These are phyloP conservation scores for Pseudopipra pipra DNA, from an alignment of 2,113 vertebrate species.

Conservation along the genomic window DNA sequence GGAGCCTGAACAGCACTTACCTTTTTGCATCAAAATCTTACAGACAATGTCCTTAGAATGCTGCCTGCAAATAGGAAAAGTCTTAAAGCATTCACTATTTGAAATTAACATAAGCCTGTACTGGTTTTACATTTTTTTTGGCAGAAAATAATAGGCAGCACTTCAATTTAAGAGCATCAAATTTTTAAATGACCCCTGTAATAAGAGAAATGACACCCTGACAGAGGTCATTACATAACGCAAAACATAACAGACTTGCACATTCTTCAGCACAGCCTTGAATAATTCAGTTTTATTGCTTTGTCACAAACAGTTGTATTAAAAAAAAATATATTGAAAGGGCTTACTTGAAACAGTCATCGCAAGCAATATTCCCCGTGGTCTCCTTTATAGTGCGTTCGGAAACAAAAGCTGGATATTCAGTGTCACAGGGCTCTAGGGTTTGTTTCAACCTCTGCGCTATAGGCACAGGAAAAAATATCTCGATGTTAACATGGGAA, in stretches of 20 bases:
- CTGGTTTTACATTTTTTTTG: not conserved
- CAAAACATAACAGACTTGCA: constrained; percentile 5
- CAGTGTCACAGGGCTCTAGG: constrained; percentile 94
- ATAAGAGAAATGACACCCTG: not conserved
- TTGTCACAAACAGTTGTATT: constrained; percentile 9
- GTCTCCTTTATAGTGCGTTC: constrained; percentile 99
- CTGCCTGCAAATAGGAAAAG: not conserved
- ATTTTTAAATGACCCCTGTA: not conserved
- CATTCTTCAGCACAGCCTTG: not conserved
- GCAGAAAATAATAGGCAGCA: not conserved
- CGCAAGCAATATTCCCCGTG: constrained; percentile 90
- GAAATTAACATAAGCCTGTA: not conserved
- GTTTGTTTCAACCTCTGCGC: constrained; percentile 88
- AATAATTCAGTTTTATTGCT: constrained; percentile 1
- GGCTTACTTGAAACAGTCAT: constrained; percentile 94
- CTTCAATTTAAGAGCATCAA: constrained; percentile 23
- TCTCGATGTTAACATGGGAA: constrained; percentile 43
- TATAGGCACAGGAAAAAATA: constrained; percentile 63
- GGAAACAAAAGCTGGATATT: constrained; percentile 96
- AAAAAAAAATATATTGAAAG: not conserved
- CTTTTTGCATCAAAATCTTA: not conserved
- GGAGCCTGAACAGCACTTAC: not conserved
- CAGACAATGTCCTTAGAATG: not conserved
- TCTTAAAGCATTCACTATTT: not conserved
- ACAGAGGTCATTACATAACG: not conserved